phyloP scores from a whole-genome alignment of 2,888 invertebrate genomes.

The Cephus spinipes region DNA sequence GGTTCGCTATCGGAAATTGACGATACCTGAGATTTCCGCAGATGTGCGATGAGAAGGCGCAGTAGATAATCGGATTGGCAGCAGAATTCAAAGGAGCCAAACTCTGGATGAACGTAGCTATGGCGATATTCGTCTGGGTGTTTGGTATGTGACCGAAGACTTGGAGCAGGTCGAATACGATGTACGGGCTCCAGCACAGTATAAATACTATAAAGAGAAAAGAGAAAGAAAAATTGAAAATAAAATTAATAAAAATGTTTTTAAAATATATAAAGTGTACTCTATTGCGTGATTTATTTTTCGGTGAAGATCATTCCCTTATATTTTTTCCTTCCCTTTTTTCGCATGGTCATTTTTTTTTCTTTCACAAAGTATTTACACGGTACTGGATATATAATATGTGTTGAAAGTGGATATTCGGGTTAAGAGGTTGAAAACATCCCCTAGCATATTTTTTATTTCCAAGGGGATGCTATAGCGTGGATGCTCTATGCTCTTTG shows the following conservation, averaged over 20 bases:
- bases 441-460: no score
- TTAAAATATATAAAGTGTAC: background rate
- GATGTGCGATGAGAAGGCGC: conserved; percentile 87
- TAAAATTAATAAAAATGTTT: background rate
- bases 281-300: background rate
- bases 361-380: background rate
- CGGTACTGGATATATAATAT: background rate
- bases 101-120: conserved; percentile 88
- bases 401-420: background rate
- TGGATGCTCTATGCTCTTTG: background rate
- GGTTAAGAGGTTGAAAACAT: background rate
- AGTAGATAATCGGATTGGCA: conserved; percentile 91
- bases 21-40: conserved; percentile 81
- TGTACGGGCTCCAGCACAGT: conserved; percentile 91
- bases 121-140: conserved; percentile 80
- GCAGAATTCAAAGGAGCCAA: conserved; percentile 89
- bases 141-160: conserved; percentile 82
- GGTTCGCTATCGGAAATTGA: background rate
- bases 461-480: background rate
- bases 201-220: conserved; percentile 79
- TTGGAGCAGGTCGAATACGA: conserved; percentile 87
- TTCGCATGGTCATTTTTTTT: background rate
- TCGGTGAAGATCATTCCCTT: background rate
- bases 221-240: background rate
- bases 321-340: no score